These are phyloP conservation scores for Jordanella pulchra DNA, from an alignment of 2,797 vertebrate species.

Conservation along the genomic window DNA sequence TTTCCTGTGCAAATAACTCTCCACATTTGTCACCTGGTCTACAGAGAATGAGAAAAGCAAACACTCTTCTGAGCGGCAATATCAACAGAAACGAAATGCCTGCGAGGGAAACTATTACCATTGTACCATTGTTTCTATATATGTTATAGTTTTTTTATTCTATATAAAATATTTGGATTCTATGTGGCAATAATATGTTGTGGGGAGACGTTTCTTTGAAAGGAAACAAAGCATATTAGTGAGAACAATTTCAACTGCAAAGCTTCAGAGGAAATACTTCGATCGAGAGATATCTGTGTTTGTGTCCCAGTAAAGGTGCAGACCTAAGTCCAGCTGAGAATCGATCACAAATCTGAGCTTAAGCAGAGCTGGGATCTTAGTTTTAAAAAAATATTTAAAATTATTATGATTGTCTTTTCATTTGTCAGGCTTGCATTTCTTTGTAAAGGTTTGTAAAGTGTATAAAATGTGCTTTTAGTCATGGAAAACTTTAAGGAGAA, in stretches of 20 bases:
- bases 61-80: constrained; percentile 24
- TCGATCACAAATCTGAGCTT: not conserved
- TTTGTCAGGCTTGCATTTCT: not conserved
- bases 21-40: not conserved
- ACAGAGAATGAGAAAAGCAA: constrained; percentile 19
- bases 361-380: not conserved
- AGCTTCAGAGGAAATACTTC: too few relatives aligned
- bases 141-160: too few relatives aligned
- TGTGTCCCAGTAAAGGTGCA: not conserved
- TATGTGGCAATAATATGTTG: too few relatives aligned
- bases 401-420: not conserved
- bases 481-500: not conserved
- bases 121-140: too few relatives aligned
- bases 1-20: not conserved
- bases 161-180: too few relatives aligned
- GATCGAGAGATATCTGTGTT: not conserved
- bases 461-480: not conserved
- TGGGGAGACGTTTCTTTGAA: too few relatives aligned
- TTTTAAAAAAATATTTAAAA: too few relatives aligned
- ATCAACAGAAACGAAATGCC: constrained; percentile 5
- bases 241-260: too few relatives aligned
- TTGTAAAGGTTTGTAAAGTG: not conserved
- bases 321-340: not conserved
- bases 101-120: not conserved
- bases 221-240: not conserved